These are phyloP conservation scores for Peucedramus taeniatus DNA, from an alignment of 2,113 vertebrate species.

Conservation along the genomic window DNA sequence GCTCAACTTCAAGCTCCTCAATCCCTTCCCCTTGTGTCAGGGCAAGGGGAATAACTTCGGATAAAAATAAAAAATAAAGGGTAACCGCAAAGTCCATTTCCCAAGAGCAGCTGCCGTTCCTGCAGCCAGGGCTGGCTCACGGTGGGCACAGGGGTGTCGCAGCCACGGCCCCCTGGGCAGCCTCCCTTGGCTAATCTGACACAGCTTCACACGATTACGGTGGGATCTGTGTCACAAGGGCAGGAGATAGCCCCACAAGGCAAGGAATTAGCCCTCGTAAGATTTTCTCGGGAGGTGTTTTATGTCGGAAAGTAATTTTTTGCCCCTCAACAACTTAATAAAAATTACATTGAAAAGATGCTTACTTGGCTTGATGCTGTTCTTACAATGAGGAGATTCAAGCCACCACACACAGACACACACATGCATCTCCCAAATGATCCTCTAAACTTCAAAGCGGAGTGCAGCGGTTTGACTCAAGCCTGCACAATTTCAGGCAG, in stretches of 20 bases:
- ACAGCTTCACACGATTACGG: background rate
- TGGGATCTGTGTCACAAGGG: background rate
- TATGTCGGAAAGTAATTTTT: background rate
- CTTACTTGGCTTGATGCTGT: background rate
- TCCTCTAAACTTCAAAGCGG: background rate
- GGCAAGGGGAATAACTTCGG: background rate
- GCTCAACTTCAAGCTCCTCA: no score
- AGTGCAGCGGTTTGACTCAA: background rate
- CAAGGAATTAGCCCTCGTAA: background rate
- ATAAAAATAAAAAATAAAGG: background rate
- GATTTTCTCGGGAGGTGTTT: background rate
- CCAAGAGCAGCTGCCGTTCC: background rate
- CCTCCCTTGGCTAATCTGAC: background rate
- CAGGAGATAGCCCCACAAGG: background rate
- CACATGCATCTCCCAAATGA: background rate
- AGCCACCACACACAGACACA: background rate
- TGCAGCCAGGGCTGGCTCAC: background rate
- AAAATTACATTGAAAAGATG: background rate
- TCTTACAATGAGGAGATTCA: background rate
- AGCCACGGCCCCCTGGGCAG: background rate
- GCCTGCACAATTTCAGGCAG: background rate
- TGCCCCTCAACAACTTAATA: background rate
- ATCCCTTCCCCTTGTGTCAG: background rate
- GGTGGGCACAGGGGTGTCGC: accelerated
- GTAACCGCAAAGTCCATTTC: background rate